Percentiles rank a stretch among this genome's conserved stretches.
These are phyloP conservation scores for Plagiodera versicolora DNA, from an alignment of 2,888 invertebrate species.

Conservation along the genomic window DNA sequence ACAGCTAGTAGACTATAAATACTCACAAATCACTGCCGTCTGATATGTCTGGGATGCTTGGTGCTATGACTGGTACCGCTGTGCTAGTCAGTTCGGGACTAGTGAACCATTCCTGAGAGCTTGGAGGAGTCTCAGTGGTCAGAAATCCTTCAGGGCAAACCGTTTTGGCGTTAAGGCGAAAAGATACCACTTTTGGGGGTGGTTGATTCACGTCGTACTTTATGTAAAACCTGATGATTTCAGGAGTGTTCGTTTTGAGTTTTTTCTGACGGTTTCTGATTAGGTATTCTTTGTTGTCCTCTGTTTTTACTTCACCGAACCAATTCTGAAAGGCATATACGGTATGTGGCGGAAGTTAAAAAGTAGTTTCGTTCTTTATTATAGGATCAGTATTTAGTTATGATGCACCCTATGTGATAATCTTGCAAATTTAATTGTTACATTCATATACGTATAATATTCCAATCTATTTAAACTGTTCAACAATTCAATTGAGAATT, in stretches of 20 bases:
- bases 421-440: too few species aligned
- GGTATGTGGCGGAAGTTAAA: too few species aligned
- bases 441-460: too few species aligned
- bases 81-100: constrained; percentile 32
- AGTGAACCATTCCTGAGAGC: constrained; percentile 45
- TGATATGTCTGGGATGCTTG: constrained; percentile 7
- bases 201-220: constrained; percentile 59
- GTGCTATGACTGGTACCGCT: background rate
- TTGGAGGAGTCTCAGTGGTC: constrained; percentile 48
- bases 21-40: constrained; percentile 5
- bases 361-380: too few species aligned
- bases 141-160: constrained; percentile 55
- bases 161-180: constrained; percentile 60
- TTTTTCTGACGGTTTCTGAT: constrained; percentile 63
- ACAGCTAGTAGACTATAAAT: too few species aligned
- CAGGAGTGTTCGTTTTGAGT: constrained; percentile 59
- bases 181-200: constrained; percentile 49
- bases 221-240: constrained; percentile 62
- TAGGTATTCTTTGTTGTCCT: constrained; percentile 63
- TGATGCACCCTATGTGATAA: too few species aligned
- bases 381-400: too few species aligned
- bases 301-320: constrained; percentile 62
- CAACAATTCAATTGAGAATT: too few species aligned
- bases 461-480: too few species aligned
- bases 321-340: constrained; percentile 53